Conservation (phyloP, 1,140 invertebrate genomes). For the Adelges cooleyi region DNA sequence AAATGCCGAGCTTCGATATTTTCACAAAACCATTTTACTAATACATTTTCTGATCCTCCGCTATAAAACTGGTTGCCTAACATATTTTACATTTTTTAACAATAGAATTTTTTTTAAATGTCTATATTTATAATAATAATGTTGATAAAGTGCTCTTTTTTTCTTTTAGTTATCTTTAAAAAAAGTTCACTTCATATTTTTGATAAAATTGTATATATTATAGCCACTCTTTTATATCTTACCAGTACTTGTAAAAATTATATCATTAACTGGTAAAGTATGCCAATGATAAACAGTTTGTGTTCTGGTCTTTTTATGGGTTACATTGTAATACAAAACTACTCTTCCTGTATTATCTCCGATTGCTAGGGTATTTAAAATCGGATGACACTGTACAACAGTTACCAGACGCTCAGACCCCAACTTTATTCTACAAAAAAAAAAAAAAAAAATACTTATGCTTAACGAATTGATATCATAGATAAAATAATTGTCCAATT, state of each 20-base stretch:
- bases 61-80: conserved; percentile 55
- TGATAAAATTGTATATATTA: no score
- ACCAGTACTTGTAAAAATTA: conserved; percentile 58
- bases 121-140: no score
- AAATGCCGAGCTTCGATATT: conserved; percentile 48
- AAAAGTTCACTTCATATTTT: not conserved
- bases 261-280: conserved; percentile 53
- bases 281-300: conserved; percentile 67
- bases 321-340: conserved; percentile 43
- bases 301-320: conserved; percentile 35
- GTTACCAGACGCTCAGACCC: conserved; percentile 45
- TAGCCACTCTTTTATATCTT: no score
- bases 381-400: conserved; percentile 57
- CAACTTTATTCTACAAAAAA: conserved; percentile 36
- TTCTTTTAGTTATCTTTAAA: not conserved
- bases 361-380: conserved; percentile 52
- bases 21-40: conserved; percentile 64
- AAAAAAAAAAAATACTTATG: no score
- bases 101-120: no score
- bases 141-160: not conserved
- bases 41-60: conserved; percentile 62
- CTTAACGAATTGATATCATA: no score
- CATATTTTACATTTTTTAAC: not conserved
- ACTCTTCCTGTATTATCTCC: conserved; percentile 58
- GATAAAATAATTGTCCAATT: no score